A percentile compares a stretch with the other conserved stretches of the same genome.
Conservation (phyloP, 2,888 invertebrate species). For the Sinodicranocentrus sp. region DNA sequence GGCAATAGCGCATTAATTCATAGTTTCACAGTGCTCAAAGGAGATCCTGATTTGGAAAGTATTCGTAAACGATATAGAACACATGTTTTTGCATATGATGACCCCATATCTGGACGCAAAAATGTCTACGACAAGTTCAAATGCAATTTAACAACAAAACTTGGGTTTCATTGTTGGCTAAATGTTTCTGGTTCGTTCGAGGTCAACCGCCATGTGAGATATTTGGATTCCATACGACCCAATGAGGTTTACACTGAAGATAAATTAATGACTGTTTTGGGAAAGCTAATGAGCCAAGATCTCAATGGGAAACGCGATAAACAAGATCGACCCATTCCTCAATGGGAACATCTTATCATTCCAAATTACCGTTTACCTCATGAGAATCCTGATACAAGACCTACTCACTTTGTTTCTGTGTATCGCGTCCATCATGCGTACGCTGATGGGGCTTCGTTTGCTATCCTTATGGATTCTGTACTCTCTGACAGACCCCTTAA, state of each 20-base stretch:
- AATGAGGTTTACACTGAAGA: constrained; percentile 68
- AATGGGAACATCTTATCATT: constrained; percentile 75
- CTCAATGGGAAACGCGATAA: constrained; percentile 13
- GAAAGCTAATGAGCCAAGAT: constrained; percentile 63
- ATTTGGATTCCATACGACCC: constrained; percentile 33
- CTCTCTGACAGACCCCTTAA: constrained; percentile 56
- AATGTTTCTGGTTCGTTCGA: constrained; percentile 69
- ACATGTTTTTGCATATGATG: constrained; percentile 52
- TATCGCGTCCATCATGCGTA: constrained; percentile 67
- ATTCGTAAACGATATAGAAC: constrained; percentile 47
- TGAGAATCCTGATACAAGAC: constrained; percentile 35
- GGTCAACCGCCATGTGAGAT: constrained; percentile 72
- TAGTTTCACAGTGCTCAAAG: constrained; percentile 55
- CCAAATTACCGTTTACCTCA: constrained; percentile 68
- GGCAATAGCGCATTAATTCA: constrained; percentile 66
- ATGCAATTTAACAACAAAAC: constrained; percentile 53
- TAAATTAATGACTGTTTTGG: constrained; percentile 66
- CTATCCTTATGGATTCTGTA: constrained; percentile 63
- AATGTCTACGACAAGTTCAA: constrained; percentile 46
- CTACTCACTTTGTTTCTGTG: constrained; percentile 56
- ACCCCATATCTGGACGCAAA: constrained; percentile 28
- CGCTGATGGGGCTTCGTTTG: constrained; percentile 65
- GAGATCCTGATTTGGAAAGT: constrained; percentile 51
- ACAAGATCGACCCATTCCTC: constrained; percentile 46
- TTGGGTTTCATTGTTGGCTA: constrained; percentile 75